Percentiles rank a stretch among this genome's conserved stretches.
phyloP scores from a whole-genome alignment of 1,140 invertebrate species.

The Drosophila ohnishii region DNA sequence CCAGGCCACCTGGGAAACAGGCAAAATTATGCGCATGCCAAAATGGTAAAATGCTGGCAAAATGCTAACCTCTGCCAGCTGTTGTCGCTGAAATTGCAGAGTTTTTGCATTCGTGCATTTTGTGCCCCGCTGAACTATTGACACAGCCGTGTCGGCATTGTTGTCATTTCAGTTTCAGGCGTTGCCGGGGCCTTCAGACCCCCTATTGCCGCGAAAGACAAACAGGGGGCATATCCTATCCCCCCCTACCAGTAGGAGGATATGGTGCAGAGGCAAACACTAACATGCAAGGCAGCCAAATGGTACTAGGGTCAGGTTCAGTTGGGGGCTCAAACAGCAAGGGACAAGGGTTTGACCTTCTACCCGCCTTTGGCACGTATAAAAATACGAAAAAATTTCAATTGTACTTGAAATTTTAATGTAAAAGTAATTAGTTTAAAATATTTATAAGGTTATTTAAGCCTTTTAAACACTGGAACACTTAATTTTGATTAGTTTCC shows the following conservation, averaged over 20 bases:
- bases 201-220: conserved; percentile 25
- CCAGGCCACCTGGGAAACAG: conserved; percentile 21
- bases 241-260: not conserved
- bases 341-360: conserved; percentile 33
- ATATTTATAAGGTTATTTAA: too few relatives aligned
- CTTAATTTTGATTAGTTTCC: too few relatives aligned
- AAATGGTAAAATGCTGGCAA: conserved; percentile 45
- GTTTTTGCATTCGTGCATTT: conserved; percentile 51
- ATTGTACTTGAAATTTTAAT: not conserved
- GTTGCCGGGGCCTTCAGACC: not conserved
- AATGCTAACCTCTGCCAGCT: conserved; percentile 10
- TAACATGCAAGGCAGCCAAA: conserved; percentile 41
- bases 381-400: not conserved
- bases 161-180: conserved; percentile 34
- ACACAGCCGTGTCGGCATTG: conserved; percentile 63
- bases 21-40: conserved; percentile 60
- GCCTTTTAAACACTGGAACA: not conserved
- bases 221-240: conserved; percentile 16
- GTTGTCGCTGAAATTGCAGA: conserved; percentile 27
- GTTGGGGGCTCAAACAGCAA: not conserved
- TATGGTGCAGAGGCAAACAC: conserved; percentile 46
- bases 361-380: not conserved
- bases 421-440: not conserved
- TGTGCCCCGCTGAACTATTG: conserved; percentile 43
- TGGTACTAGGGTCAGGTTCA: conserved; percentile 9